Evolutionary conservation across 2,113 vertebrate species (phyloP).

Genomic region (Apaloderma vittatum): DNA sequence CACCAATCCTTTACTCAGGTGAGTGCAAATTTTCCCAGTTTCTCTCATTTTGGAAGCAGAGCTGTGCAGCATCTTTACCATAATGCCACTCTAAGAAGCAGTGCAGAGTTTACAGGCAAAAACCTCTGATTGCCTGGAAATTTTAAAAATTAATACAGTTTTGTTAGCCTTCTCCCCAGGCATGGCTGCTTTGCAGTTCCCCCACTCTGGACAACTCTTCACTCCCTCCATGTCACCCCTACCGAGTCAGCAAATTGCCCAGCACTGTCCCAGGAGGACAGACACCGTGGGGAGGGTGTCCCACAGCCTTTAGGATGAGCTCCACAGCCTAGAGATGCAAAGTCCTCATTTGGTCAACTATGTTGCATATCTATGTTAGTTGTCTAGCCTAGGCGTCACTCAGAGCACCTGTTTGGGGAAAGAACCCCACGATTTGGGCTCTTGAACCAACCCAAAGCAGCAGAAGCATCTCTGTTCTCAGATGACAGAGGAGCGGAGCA

Average conservation of each 20-base stretch:
- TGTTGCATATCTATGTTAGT: neutral
- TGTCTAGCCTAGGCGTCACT: neutral
- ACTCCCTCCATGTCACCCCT: neutral
- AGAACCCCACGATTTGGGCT: neutral
- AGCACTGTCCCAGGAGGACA: neutral
- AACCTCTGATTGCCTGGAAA: neutral
- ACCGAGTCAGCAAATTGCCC: neutral
- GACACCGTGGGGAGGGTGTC: neutral
- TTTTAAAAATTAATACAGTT: neutral
- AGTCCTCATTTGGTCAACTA: neutral
- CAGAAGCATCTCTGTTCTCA: neutral
- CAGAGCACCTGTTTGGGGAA: neutral
- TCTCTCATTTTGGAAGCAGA: neutral
- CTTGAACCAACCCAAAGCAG: neutral
- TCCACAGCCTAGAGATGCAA: neutral
- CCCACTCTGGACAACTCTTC: neutral
- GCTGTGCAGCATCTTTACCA: neutral
- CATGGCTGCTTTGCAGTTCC: neutral
- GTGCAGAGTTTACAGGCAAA: neutral
- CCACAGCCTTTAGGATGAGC: neutral
- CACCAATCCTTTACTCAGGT: neutral
- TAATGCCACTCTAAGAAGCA: neutral
- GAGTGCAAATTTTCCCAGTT: neutral
- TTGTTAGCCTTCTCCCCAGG: neutral
- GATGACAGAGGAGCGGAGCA: neutral